phyloP scores from a whole-genome alignment of 2,113 vertebrate species.

The Gambusia affinis region DNA sequence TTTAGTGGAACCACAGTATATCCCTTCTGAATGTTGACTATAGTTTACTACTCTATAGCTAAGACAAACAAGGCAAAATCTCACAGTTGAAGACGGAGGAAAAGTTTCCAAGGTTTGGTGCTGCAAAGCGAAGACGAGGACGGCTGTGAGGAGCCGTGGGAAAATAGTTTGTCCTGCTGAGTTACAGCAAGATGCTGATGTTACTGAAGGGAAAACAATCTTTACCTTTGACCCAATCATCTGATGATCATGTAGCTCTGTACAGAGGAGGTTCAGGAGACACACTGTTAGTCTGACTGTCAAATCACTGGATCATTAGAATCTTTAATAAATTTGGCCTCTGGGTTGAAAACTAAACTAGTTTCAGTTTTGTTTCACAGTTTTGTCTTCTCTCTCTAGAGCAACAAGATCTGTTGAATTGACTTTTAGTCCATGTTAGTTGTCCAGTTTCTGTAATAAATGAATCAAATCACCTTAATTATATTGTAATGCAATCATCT shows the following conservation, averaged over 20 bases:
- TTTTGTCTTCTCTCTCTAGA: neutral
- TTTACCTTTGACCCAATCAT: neutral
- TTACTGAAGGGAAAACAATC: conserved; percentile 2
- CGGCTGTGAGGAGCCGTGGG: conserved; percentile 64
- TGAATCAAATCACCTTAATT: neutral
- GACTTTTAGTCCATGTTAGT: neutral
- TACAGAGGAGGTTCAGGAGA: too few species aligned
- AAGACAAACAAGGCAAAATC: conserved; percentile 64
- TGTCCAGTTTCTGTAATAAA: neutral
- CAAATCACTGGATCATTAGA: neutral
- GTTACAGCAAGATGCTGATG: conserved; percentile 31
- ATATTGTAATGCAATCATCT: neutral
- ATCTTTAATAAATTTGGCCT: neutral
- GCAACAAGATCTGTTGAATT: neutral
- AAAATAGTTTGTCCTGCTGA: conserved; percentile 50
- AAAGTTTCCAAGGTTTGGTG: conserved; percentile 59
- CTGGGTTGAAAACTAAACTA: too few species aligned
- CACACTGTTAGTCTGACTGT: neutral
- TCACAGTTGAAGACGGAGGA: conserved; percentile 56
- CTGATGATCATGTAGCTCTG: neutral
- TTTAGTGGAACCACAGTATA: conserved; percentile 71
- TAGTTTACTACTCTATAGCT: conserved; percentile 73
- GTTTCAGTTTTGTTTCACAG: too few species aligned
- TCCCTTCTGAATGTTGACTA: conserved; percentile 80
- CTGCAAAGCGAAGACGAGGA: conserved; percentile 62